These are phyloP conservation scores for Perithous albicinctus DNA, from an alignment of 2,888 invertebrate genomes.

Conservation along the genomic window DNA sequence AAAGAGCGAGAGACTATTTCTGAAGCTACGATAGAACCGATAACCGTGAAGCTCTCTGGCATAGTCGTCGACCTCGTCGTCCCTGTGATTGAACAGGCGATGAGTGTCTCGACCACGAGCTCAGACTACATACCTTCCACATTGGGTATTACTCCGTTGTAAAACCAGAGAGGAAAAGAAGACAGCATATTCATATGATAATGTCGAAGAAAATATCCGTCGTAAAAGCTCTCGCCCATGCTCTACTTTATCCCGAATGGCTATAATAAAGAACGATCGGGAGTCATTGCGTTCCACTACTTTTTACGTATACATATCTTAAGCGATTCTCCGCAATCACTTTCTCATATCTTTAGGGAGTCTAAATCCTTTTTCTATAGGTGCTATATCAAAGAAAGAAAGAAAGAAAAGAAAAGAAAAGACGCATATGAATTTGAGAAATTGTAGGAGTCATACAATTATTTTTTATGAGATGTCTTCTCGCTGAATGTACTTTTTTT, in stretches of 20 bases:
- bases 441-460: background rate
- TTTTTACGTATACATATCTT: background rate
- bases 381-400: background rate
- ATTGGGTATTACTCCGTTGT: constrained; percentile 33
- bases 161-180: constrained; percentile 10
- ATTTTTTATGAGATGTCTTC: too few species aligned
- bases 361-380: constrained; percentile 6
- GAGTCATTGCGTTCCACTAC: background rate
- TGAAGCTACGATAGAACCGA: constrained; percentile 51
- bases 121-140: constrained; percentile 4
- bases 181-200: constrained; percentile 59
- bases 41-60: constrained; percentile 49
- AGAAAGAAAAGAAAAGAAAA: too few species aligned
- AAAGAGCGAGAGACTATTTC: constrained; percentile 10
- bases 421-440: background rate
- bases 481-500: too few species aligned
- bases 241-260: constrained; percentile 34
- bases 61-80: constrained; percentile 39
- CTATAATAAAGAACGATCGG: constrained; percentile 18
- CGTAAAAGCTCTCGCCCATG: constrained; percentile 41
- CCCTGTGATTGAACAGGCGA: constrained; percentile 50
- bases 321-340: constrained; percentile 19
- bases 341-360: constrained; percentile 16
- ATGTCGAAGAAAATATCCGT: constrained; percentile 48
- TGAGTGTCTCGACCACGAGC: constrained; percentile 7